phyloP scores from a whole-genome alignment of 2,797 vertebrate genomes.

The Furcifer pardalis region DNA sequence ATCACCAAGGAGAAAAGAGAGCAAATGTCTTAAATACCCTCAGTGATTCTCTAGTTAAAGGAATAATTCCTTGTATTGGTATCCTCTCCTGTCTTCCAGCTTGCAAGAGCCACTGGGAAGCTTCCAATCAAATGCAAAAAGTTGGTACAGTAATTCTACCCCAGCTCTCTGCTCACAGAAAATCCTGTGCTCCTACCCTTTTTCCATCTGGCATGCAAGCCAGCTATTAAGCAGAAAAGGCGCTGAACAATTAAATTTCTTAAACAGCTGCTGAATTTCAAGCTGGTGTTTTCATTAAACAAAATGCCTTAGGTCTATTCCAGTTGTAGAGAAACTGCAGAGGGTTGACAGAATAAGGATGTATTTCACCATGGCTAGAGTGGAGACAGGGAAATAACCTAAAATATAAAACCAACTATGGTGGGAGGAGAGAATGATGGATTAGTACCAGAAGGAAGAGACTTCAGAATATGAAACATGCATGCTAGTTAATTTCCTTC shows the following conservation, averaged over 20 bases:
- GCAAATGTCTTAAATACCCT: background rate
- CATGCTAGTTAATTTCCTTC: conserved; percentile 48
- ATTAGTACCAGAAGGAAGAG: conserved; percentile 51
- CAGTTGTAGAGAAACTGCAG: background rate
- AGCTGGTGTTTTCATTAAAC: conserved; percentile 36
- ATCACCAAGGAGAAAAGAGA: background rate
- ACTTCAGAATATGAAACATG: conserved; percentile 50
- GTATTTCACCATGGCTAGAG: conserved; percentile 21
- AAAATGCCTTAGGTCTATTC: conserved; percentile 42
- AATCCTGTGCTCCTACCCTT: conserved; percentile 9
- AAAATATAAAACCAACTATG: conserved; percentile 39
- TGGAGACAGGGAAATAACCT: background rate
- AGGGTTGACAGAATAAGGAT: background rate
- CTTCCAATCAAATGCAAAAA: background rate
- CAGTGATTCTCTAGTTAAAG: background rate
- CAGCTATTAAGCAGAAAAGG: conserved; percentile 12
- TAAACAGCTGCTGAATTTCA: conserved; percentile 40
- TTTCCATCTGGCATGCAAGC: conserved; percentile 32
- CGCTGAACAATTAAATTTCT: conserved; percentile 48
- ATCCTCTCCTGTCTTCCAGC: background rate
- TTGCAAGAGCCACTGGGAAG: background rate
- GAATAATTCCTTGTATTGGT: background rate
- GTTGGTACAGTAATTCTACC: conserved; percentile 9
- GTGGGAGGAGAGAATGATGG: conserved; percentile 30
- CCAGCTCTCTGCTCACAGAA: background rate